Percentiles rank a stretch among this genome's conserved stretches.
These are phyloP conservation scores for Heliconius congener DNA, from an alignment of 1,140 invertebrate species.

Conservation along the genomic window DNA sequence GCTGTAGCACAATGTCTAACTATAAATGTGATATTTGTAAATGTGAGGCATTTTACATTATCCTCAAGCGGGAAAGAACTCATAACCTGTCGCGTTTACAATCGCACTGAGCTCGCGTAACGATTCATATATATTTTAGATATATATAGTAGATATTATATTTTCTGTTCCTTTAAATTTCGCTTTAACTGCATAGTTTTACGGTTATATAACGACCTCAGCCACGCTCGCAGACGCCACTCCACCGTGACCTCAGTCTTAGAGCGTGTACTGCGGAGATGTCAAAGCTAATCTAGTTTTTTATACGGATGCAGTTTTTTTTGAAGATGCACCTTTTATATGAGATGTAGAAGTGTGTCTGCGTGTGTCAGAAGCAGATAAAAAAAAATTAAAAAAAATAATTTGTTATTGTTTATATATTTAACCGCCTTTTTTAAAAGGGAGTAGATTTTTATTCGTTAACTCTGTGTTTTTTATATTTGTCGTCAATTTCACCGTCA, in stretches of 20 bases:
- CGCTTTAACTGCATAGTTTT: neutral
- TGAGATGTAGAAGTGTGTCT: neutral
- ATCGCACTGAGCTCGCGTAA: neutral
- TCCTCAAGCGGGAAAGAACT: too few relatives aligned
- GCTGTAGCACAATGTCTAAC: too few relatives aligned
- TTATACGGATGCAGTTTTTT: slow-evolving; percentile 2
- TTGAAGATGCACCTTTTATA: neutral
- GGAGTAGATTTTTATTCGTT: too few relatives aligned
- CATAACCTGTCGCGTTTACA: neutral
- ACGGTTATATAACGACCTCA: neutral
- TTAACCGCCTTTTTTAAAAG: too few relatives aligned
- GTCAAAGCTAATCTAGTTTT: slow-evolving; percentile 7
- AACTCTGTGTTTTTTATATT: too few relatives aligned
- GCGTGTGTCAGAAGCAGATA: neutral
- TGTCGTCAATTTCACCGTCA: too few relatives aligned
- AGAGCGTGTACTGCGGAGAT: neutral
- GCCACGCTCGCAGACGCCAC: slow-evolving; percentile 1
- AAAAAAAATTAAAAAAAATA: too few relatives aligned
- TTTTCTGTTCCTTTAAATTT: neutral
- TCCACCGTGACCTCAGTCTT: slow-evolving; percentile 6
- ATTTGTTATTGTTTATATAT: too few relatives aligned
- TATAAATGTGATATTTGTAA: too few relatives aligned
- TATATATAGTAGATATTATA: neutral
- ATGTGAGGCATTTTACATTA: too few relatives aligned
- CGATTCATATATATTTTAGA: too few relatives aligned